phyloP scores from a whole-genome alignment of 1,140 invertebrate genomes.

The Drosophila obscura region DNA sequence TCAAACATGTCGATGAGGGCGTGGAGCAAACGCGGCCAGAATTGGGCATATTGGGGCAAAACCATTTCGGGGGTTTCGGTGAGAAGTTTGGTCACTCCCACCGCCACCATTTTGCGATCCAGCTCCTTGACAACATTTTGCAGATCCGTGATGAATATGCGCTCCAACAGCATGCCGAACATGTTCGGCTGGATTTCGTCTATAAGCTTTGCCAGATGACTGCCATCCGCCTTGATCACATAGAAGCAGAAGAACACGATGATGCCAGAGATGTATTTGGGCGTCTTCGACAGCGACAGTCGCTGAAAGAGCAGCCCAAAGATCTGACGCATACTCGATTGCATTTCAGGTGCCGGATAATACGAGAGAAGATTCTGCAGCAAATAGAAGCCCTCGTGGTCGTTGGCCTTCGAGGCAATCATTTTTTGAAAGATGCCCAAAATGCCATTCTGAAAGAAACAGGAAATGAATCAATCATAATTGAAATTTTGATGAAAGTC shows the following conservation, averaged over 20 bases:
- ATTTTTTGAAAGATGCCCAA: slow-evolving; percentile 98
- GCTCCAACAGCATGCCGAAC: slow-evolving; percentile 97
- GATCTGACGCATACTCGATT: slow-evolving; percentile 93
- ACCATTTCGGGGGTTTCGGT: slow-evolving; percentile 87
- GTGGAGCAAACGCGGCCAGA: slow-evolving; percentile 86
- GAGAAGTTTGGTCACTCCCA: slow-evolving; percentile 94
- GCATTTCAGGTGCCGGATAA: slow-evolving; percentile 87
- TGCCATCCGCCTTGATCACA: slow-evolving; percentile 90
- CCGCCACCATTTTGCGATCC: slow-evolving; percentile 94
- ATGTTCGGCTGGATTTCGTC: slow-evolving; percentile 96
- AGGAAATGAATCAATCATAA: not conserved
- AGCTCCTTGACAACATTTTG: slow-evolving; percentile 92
- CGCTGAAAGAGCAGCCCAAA: slow-evolving; percentile 96
- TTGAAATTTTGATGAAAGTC: not conserved
- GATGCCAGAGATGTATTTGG: slow-evolving; percentile 95
- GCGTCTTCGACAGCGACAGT: slow-evolving; percentile 95
- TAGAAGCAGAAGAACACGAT: slow-evolving; percentile 96
- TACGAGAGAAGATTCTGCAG: slow-evolving; percentile 93
- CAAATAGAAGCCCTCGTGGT: slow-evolving; percentile 97
- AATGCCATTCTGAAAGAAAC: slow-evolving; percentile 88
- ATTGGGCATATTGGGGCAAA: slow-evolving; percentile 56
- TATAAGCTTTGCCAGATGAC: slow-evolving; percentile 89
- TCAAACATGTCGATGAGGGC: slow-evolving; percentile 94
- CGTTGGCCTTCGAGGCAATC: slow-evolving; percentile 96
- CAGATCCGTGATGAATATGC: slow-evolving; percentile 92